These are phyloP conservation scores for Harpegnathos saltator DNA, from an alignment of 1,140 invertebrate genomes.

Conservation along the genomic window DNA sequence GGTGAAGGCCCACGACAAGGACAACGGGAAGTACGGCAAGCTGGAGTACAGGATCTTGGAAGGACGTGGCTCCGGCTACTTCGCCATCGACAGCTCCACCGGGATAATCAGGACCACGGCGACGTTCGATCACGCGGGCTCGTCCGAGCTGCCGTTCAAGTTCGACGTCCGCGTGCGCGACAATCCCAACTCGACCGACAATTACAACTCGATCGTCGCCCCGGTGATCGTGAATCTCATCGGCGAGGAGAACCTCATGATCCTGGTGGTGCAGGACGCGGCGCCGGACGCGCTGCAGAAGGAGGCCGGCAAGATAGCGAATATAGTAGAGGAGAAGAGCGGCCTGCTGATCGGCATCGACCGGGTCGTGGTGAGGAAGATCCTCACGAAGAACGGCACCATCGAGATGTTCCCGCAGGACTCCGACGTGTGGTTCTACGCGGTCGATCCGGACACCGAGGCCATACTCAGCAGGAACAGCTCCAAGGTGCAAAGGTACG, in stretches of 20 bases:
- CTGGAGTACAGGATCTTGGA: conserved; percentile 90
- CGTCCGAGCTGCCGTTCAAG: conserved; percentile 89
- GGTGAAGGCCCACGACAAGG: conserved; percentile 92
- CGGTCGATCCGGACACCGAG: conserved; percentile 92
- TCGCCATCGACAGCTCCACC: conserved; percentile 90
- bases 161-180: conserved; percentile 92
- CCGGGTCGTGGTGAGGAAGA: conserved; percentile 90
- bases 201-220: conserved; percentile 88
- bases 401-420: conserved; percentile 90
- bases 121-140: conserved; percentile 89
- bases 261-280: conserved; percentile 91
- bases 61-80: conserved; percentile 89
- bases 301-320: conserved; percentile 88
- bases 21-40: conserved; percentile 92
- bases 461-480: conserved; percentile 91
- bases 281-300: conserved; percentile 90
- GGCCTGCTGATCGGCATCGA: conserved; percentile 92
- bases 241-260: conserved; percentile 90
- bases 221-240: conserved; percentile 91
- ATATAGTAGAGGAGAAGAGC: conserved; percentile 91
- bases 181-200: conserved; percentile 88
- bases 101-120: conserved; percentile 91
- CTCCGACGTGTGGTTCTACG: conserved; percentile 95
- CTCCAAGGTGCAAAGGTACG: conserved; percentile 89
- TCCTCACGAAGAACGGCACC: conserved; percentile 90